Evolutionary conservation across 64 coral and sea anemone genomes (phyloP).

Genomic region (Cladopsammia gracilis): DNA sequence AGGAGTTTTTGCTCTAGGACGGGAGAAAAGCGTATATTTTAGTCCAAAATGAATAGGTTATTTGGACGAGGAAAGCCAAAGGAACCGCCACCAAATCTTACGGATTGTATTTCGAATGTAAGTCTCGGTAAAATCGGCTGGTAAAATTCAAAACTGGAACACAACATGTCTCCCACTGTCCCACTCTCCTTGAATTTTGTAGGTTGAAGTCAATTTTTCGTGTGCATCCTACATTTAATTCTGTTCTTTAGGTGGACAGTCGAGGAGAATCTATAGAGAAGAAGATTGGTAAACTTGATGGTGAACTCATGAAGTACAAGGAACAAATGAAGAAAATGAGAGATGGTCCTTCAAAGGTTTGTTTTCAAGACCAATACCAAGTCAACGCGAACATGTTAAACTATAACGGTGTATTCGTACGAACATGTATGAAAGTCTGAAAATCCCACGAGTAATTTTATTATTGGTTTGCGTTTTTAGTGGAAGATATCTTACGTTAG

Average conservation of each 20-base stretch:
- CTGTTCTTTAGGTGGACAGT: conserved; percentile 89
- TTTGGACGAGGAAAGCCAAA: conserved; percentile 95
- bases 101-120: conserved; percentile 95
- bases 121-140: conserved; percentile 3
- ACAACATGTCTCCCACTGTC: no score
- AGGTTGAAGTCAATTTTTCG: no score
- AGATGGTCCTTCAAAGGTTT: conserved; percentile 99
- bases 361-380: neutral
- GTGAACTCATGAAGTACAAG: conserved; percentile 95
- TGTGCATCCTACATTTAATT: neutral
- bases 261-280: conserved; percentile 98
- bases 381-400: no score
- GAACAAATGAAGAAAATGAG: conserved; percentile 99
- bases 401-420: no score
- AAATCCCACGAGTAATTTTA: no score
- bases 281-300: conserved; percentile 94
- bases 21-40: neutral
- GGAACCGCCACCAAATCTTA: conserved; percentile 95
- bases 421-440: no score
- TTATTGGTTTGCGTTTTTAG: no score
- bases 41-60: conserved; percentile 96
- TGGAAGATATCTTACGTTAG: no score
- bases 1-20: neutral
- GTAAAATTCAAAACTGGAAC: no score
- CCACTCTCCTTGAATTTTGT: neutral